Evolutionary conservation across 2,888 invertebrate genomes (phyloP).

Genomic region (Phyto melanocephala): DNA sequence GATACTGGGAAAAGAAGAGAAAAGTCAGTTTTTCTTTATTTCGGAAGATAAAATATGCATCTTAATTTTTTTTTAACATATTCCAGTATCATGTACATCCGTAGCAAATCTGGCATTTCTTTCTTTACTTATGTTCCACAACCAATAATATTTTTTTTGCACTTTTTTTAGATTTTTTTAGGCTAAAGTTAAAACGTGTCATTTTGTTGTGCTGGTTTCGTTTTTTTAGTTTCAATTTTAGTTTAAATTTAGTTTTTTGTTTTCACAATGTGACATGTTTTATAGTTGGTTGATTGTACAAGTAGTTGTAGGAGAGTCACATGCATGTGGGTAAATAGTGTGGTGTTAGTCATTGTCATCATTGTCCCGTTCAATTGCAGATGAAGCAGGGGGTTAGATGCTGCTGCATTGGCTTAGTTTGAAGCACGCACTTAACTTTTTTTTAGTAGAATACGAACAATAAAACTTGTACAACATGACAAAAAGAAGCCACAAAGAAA

Average conservation of each 20-base stretch:
- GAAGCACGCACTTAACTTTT: conserved; percentile 8
- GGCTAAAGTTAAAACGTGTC: conserved; percentile 45
- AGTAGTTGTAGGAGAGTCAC: neutral
- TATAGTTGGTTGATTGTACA: conserved; percentile 7
- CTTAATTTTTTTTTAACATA: conserved; percentile 14
- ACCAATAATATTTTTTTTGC: neutral
- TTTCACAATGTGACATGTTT: conserved; percentile 26
- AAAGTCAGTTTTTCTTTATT: neutral
- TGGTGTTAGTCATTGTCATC: neutral
- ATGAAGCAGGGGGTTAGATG: neutral
- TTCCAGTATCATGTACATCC: conserved; percentile 36
- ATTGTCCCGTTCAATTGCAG: neutral
- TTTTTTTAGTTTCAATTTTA: conserved; percentile 3
- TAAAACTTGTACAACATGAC: conserved; percentile 9
- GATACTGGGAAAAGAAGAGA: conserved; percentile 4
- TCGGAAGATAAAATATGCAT: conserved; percentile 1
- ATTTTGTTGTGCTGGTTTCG: conserved; percentile 30
- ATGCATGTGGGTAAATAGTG: neutral
- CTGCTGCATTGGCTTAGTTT: neutral
- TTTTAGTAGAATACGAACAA: conserved; percentile 6
- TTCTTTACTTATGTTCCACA: neutral
- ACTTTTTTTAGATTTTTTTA: conserved; percentile 6
- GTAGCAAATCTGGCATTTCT: conserved; percentile 12
- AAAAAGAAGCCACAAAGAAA: conserved; percentile 9
- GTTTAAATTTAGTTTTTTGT: conserved; percentile 14